Evolutionary conservation across 1,140 invertebrate species (phyloP).

Genomic region (Drosophila prosaltans): DNA sequence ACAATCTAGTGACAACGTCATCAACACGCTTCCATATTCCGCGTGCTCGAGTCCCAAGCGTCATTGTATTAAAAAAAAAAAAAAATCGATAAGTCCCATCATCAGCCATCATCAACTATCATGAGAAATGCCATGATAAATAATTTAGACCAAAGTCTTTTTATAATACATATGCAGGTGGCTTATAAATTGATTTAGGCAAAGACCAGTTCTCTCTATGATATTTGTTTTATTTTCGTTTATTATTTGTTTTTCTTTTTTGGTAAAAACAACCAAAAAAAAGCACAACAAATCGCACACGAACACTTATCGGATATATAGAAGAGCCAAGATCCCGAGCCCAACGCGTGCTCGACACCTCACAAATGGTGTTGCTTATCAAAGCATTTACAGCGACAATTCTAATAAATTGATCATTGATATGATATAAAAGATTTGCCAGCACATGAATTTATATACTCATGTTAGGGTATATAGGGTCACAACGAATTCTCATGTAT

Average conservation of each 20-base stretch:
- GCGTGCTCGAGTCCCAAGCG: constrained; percentile 4
- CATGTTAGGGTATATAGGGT: too few species aligned
- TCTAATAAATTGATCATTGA: constrained; percentile 10
- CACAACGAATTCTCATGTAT: too few species aligned
- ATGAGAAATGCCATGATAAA: constrained; percentile 3
- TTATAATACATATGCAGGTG: constrained; percentile 2
- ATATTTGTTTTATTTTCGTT: too few species aligned
- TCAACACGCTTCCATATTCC: not conserved
- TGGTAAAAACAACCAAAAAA: not conserved
- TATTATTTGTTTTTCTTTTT: not conserved
- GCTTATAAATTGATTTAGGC: not conserved
- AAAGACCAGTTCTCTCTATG: not conserved
- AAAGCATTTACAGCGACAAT: constrained; percentile 4
- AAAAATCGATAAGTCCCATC: constrained; percentile 13
- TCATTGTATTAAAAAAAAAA: not conserved
- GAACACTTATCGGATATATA: constrained; percentile 3
- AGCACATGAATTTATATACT: not conserved
- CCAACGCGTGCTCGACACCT: constrained; percentile 1
- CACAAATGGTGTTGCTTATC: not conserved
- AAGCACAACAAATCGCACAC: not conserved
- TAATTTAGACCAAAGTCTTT: constrained; percentile 28
- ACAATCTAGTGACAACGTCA: constrained; percentile 25
- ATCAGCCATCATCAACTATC: not conserved
- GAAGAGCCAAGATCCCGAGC: not conserved
- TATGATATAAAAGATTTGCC: constrained; percentile 15